phyloP scores from a whole-genome alignment of 2,113 vertebrate genomes.

The Polyodon spathula region DNA sequence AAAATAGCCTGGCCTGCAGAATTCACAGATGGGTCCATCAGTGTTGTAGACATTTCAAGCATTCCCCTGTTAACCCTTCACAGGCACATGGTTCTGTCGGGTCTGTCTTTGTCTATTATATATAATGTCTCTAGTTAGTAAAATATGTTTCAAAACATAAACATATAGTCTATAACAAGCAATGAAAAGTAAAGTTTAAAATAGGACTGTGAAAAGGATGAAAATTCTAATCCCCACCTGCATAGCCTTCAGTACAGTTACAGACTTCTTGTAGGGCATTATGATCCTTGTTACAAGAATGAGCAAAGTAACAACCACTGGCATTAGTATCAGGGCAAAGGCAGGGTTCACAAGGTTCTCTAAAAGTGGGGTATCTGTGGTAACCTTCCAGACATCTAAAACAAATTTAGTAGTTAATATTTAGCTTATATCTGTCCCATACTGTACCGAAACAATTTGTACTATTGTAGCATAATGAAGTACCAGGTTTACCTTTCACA shows the following conservation, averaged over 20 bases:
- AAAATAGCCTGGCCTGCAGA: constrained; percentile 70
- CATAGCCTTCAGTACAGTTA: constrained; percentile 58
- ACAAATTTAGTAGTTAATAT: constrained; percentile 9
- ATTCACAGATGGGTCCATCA: constrained; percentile 58
- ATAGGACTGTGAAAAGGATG: background rate
- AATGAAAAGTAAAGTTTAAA: background rate
- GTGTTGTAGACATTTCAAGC: constrained; percentile 70
- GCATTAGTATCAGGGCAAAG: constrained; percentile 58
- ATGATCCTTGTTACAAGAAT: constrained; percentile 59
- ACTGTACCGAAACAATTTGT: too few relatives aligned
- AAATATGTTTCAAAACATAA: background rate
- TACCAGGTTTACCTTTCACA: constrained; percentile 60
- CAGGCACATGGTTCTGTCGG: constrained; percentile 54
- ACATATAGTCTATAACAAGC: too few relatives aligned
- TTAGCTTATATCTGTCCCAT: background rate
- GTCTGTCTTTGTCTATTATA: too few relatives aligned
- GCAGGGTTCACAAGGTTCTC: constrained; percentile 63
- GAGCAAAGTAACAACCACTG: constrained; percentile 65
- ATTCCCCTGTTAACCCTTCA: constrained; percentile 57
- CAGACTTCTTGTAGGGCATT: constrained; percentile 54
- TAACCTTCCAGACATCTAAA: constrained; percentile 70
- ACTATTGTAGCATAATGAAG: too few relatives aligned
- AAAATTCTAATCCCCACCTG: constrained; percentile 44
- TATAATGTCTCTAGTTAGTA: too few relatives aligned
- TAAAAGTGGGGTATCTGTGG: constrained; percentile 54